Base-by-base conservation (phyloP, 64 coral and sea anemone genomes). In the Dendronephthya gigantea region DNA sequence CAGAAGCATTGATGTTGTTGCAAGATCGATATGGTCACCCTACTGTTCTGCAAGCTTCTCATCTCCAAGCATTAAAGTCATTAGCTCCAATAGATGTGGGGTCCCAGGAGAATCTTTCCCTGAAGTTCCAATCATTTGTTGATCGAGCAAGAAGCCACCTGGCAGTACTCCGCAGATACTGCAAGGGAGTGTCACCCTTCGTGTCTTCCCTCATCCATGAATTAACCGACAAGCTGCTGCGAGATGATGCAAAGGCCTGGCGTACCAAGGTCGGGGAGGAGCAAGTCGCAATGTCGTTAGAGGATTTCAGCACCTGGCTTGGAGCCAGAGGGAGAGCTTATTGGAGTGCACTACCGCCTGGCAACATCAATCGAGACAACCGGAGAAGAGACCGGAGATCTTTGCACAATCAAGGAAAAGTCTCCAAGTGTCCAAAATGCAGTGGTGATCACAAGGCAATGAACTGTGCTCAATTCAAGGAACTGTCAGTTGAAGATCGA, bases 1-100 rank as follows among this genome's bases (percentile, higher is more conserved):
- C 72, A 12, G 72, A 79, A 79, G 72, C 72, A 29, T 1, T 79
- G 10, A 29, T 79, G 27, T 9, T 2, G 15, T 29, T 79, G 15
- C 72, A 33, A 8, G 72, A 79, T 39, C 72, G 72, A 15, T 79
- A 79, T 79, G 72, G 72, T 15, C 72, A 79, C 22, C 72, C 72
- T 9, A 79, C 72, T 13, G 22, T 29, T 1, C 32, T 79, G 28
- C 72, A 79, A 39, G 72, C 72, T 14, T 29, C 72, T 14, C 72
- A 79, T 17, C 72, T 79, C 15, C 32, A 79, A 79, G 72, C 29
- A 14, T 29, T 79, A 29, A 79, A 79, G 72, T 28, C 72, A 33
- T 16, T 79, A 2, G 3, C 72, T 16, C 72, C 72, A 28, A 29
- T 79, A 16, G 29, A 36, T 9, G 0, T 10, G n/a, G 1, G 30